Conservation (phyloP, 2,797 vertebrate genomes). For the Rhinophrynus dorsalis region DNA sequence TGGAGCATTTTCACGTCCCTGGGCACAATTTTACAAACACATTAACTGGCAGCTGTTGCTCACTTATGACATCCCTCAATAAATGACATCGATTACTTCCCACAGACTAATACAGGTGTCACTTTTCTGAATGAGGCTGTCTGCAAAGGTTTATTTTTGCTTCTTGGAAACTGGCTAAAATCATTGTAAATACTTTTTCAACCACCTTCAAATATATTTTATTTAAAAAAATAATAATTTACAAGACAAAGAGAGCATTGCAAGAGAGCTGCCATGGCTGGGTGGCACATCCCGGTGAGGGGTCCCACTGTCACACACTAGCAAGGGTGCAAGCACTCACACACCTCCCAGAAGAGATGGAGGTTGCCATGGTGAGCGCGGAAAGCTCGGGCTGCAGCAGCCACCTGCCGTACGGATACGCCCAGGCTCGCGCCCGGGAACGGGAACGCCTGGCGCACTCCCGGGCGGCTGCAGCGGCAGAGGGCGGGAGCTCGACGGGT, state of each 20-base stretch:
- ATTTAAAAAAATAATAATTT: no score
- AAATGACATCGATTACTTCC: no score
- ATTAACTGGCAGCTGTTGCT: not conserved
- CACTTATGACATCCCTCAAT: no score
- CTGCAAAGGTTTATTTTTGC: no score
- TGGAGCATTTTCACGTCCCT: not conserved
- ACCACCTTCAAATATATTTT: no score
- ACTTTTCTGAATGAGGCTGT: not conserved
- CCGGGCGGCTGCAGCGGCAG: conserved; percentile 73
- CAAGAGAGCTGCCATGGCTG: conserved; percentile 16
- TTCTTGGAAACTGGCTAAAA: no score
- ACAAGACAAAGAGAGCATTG: no score
- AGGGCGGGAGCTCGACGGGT: conserved; percentile 66
- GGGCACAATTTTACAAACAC: not conserved
- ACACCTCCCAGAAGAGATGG: conserved; percentile 73
- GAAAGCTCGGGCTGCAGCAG: conserved; percentile 92
- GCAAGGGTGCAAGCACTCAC: not conserved
- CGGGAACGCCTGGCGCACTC: conserved; percentile 80
- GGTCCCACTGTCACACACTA: not conserved
- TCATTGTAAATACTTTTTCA: no score
- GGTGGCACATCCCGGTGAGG: not conserved
- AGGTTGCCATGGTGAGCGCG: conserved; percentile 97
- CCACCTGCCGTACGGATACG: conserved; percentile 94
- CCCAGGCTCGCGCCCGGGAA: conserved; percentile 82
- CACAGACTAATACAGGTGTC: no score